Conservation (phyloP, 2,113 vertebrate genomes). For the Pagrus major region DNA sequence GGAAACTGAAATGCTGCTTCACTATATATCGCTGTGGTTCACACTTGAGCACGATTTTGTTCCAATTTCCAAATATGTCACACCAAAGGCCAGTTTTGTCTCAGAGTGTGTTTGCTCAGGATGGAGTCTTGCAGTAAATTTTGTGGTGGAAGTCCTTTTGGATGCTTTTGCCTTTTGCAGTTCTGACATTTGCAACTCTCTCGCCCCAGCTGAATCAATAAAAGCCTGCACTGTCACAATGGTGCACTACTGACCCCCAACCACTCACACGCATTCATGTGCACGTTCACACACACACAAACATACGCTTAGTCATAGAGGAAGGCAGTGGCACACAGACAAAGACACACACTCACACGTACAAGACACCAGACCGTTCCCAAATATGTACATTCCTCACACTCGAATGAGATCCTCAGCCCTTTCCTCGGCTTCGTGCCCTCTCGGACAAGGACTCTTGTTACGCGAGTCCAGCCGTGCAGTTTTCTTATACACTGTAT, state of each 20-base stretch:
- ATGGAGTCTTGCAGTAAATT: slow-evolving; percentile 31
- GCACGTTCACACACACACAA: slow-evolving; percentile 17
- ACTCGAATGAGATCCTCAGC: slow-evolving; percentile 62
- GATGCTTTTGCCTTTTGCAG: slow-evolving; percentile 22
- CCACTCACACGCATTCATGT: slow-evolving; percentile 29
- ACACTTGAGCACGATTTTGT: background rate
- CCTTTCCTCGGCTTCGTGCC: slow-evolving; percentile 62
- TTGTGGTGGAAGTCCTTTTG: slow-evolving; percentile 35
- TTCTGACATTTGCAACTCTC: slow-evolving; percentile 53
- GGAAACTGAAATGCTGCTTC: background rate
- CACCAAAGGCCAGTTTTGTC: slow-evolving; percentile 14
- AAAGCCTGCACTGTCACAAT: slow-evolving; percentile 63
- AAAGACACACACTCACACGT: slow-evolving; percentile 66
- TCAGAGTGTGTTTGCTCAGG: slow-evolving; percentile 32
- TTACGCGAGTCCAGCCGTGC: slow-evolving; percentile 31
- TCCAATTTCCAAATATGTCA: slow-evolving; percentile 1
- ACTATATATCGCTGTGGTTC: background rate
- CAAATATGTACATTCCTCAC: slow-evolving; percentile 78
- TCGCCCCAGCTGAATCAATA: slow-evolving; percentile 80
- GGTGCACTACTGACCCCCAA: slow-evolving; percentile 53
- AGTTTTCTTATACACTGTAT: slow-evolving; percentile 36
- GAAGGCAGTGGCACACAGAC: slow-evolving; percentile 54
- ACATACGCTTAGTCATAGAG: slow-evolving; percentile 66
- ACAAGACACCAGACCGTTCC: slow-evolving; percentile 73
- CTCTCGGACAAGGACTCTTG: slow-evolving; percentile 53